Evolutionary conservation across 2,797 vertebrate species (phyloP).

Genomic region (Decapterus maruadsi): DNA sequence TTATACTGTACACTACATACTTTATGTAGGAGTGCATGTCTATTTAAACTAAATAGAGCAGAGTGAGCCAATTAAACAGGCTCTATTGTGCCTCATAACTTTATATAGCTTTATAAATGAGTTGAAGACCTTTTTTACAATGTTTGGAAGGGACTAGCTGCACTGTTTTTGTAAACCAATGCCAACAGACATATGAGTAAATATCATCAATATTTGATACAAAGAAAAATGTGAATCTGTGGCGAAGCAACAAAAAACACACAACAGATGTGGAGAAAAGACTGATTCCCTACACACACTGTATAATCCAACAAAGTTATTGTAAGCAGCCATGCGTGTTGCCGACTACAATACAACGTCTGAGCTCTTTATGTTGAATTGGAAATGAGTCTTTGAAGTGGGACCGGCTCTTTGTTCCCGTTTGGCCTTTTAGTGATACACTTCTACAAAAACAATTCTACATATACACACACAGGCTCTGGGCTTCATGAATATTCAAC

Average conservation of each 20-base stretch:
- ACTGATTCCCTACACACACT: too few species aligned
- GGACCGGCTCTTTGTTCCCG: not conserved
- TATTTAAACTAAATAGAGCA: constrained; percentile 26
- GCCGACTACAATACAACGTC: not conserved
- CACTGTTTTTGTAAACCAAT: too few species aligned
- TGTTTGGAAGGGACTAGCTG: too few species aligned
- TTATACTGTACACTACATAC: too few species aligned
- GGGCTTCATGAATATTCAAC: constrained; percentile 2
- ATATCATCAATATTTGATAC: too few species aligned
- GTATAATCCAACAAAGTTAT: not conserved
- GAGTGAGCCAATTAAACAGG: constrained; percentile 10
- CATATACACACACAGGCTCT: not conserved
- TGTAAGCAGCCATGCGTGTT: not conserved
- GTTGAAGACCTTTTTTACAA: not conserved
- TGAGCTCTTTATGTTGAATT: not conserved
- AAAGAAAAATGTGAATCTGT: too few species aligned
- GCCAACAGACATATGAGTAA: too few species aligned
- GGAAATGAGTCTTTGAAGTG: too few species aligned
- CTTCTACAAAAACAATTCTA: not conserved
- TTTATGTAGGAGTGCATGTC: not conserved
- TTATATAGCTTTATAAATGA: not conserved
- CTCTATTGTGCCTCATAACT: not conserved
- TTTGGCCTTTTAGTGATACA: not conserved
- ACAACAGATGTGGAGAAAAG: too few species aligned
- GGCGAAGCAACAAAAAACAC: too few species aligned